These are phyloP conservation scores for Daphoenositta chrysoptera DNA, from an alignment of 2,113 vertebrate species.

Conservation along the genomic window DNA sequence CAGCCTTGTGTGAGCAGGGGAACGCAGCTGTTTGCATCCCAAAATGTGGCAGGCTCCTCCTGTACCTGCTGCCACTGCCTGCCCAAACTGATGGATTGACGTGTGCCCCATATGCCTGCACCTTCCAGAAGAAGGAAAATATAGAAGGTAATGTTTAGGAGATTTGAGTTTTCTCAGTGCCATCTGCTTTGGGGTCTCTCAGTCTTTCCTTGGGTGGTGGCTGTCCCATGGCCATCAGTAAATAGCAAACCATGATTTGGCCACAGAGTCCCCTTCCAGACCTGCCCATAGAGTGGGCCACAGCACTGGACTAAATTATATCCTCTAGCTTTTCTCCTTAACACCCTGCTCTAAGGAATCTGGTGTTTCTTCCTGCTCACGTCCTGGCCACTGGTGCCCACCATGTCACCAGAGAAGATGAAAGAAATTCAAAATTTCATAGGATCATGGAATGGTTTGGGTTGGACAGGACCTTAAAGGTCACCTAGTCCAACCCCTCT, in stretches of 20 bases:
- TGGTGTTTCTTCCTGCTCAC: fast-evolving
- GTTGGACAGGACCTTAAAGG: background rate
- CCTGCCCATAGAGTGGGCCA: background rate
- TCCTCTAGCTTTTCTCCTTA: background rate
- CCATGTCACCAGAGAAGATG: background rate
- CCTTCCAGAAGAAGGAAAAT: background rate
- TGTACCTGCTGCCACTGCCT: background rate
- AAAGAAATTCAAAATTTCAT: background rate
- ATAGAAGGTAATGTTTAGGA: too few species aligned
- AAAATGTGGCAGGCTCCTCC: background rate
- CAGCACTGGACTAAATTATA: background rate
- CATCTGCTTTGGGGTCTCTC: background rate
- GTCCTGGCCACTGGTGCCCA: background rate
- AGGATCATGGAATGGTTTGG: background rate
- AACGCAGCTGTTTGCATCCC: background rate
- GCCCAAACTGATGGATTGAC: background rate
- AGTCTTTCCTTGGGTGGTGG: background rate
- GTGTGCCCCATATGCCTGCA: fast-evolving
- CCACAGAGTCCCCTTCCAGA: background rate
- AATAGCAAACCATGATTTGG: background rate
- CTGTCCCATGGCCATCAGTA: background rate
- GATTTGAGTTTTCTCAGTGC: background rate
- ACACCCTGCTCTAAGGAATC: background rate
- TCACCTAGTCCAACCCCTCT: background rate
- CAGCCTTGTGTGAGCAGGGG: background rate